Base-by-base conservation (phyloP, 1,140 invertebrate genomes). In the Lerema accius region DNA sequence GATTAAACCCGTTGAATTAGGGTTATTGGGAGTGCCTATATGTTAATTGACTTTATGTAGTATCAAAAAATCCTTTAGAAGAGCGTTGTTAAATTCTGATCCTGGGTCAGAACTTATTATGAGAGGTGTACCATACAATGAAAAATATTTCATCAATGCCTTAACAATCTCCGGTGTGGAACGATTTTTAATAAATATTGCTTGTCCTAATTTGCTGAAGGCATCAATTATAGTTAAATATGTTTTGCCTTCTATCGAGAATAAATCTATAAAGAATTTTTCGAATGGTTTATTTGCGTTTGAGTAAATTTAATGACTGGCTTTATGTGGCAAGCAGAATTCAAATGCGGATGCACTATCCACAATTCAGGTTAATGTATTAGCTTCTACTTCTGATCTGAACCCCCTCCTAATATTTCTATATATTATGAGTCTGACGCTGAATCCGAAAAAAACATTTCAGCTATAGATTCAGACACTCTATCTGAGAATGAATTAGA, bases 251-350 rank as follows among this genome's bases (percentile, higher is more conserved):
- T 76, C 69, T 5, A 72, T 74, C 0, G 4, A 49, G 17, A 76
- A 69, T 43, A 72, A 0, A 43, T 79, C 71, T 3, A 79, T 71
- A 16, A 78, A 76, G 14, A 73, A 17, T 69, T 78, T 68, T 42
- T 78, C 39, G 35, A 75, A 71, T 4, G 72, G 75, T 35, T 14
- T 51, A 1, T 23, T 55, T 73, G 68, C 0, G 63, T 74, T 46
- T 71, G 70, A 0, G 59, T 63, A 19, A 72, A 11, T 15, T 61
- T 61, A 3, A 66, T 16, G 32, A 51, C 17, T 1, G 64, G 67
- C 55, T 67, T 62, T 16, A 43, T 19, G 63, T 55, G 28, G 28
- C 7, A 32, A 32, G 7, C 28, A 32, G 9, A 32, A 32, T 7
- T 7, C 28, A 32, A 32, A 32, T 9, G 28, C 28, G 3, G 28